phyloP scores from a whole-genome alignment of 2,888 invertebrate species.

The Crocallis elinguaria region DNA sequence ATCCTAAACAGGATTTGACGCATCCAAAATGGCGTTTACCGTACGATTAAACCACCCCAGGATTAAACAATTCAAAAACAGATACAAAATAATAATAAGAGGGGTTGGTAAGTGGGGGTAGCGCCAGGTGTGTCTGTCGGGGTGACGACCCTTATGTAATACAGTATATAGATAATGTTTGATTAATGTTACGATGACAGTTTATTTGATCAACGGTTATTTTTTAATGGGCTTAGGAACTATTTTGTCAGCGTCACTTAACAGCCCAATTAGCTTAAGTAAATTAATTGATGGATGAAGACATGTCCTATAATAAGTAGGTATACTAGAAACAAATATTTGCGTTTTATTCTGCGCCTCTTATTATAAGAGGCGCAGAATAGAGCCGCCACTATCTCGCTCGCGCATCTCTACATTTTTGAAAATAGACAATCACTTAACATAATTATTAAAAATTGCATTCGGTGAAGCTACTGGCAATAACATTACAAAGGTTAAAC shows the following conservation, averaged over 20 bases:
- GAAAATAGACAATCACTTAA: too few species aligned
- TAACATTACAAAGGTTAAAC: too few species aligned
- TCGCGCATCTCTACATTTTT: too few species aligned
- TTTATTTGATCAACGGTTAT: slow-evolving; percentile 40
- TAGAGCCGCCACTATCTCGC: too few species aligned
- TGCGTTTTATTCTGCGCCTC: too few species aligned
- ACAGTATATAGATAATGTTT: slow-evolving; percentile 46
- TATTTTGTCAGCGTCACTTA: background rate
- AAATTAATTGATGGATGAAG: too few species aligned
- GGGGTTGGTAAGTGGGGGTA: slow-evolving; percentile 68
- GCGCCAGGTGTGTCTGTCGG: slow-evolving; percentile 75
- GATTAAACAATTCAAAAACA: slow-evolving; percentile 80
- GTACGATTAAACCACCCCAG: slow-evolving; percentile 80
- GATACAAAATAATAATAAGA: slow-evolving; percentile 84
- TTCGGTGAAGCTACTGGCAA: too few species aligned
- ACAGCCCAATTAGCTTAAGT: too few species aligned
- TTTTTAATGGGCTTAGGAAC: slow-evolving; percentile 13
- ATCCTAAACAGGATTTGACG: slow-evolving; percentile 64
- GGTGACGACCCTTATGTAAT: slow-evolving; percentile 73
- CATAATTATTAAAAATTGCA: too few species aligned
- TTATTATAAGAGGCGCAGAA: too few species aligned
- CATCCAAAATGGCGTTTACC: slow-evolving; percentile 80
- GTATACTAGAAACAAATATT: too few species aligned
- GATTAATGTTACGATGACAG: slow-evolving; percentile 62
- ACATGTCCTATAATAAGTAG: too few species aligned